Evolutionary conservation across 2,797 vertebrate genomes (phyloP).

Genomic region (Eidolon dupreanum): DNA sequence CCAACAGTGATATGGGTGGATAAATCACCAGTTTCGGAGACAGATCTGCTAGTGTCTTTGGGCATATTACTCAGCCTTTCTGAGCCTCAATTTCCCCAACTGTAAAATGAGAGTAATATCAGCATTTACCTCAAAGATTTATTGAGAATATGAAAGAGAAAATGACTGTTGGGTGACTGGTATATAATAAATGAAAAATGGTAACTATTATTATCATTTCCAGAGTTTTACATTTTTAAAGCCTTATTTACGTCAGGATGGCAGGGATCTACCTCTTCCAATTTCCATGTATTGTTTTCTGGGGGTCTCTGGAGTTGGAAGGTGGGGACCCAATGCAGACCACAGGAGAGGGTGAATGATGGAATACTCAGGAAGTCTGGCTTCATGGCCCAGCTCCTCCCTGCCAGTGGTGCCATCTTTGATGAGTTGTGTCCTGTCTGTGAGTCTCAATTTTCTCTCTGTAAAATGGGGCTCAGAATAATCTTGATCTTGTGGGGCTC

Average conservation of each 20-base stretch:
- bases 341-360: background rate
- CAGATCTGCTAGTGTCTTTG: background rate
- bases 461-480: background rate
- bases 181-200: background rate
- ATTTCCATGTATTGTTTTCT: background rate
- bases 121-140: background rate
- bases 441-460: background rate
- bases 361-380: background rate
- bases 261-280: background rate
- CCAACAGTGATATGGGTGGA: too few species aligned
- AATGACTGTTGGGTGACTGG: background rate
- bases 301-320: background rate
- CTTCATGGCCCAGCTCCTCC: background rate
- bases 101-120: background rate
- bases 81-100: background rate
- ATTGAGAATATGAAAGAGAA: conserved; percentile 8
- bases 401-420: background rate
- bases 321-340: background rate
- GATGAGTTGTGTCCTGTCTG: background rate
- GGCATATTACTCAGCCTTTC: background rate
- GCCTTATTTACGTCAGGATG: background rate
- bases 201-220: background rate
- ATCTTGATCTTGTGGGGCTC: background rate
- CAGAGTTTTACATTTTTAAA: background rate
- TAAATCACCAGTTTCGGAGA: background rate